Evolutionary conservation across 2,888 invertebrate species (phyloP).

Genomic region (Latrodectus hesperus): DNA sequence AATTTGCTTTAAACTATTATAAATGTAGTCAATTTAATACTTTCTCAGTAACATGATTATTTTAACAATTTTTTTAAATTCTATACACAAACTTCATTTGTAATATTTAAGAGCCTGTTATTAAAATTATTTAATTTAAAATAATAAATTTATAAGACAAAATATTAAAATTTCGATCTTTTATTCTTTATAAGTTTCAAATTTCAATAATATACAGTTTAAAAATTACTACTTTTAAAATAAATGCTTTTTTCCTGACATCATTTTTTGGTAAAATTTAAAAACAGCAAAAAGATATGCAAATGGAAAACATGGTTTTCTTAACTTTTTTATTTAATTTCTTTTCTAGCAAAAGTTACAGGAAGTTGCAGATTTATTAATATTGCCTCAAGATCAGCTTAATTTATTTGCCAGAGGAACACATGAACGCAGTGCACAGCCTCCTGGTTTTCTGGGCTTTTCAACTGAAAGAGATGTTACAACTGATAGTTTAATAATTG

Average conservation of each 20-base stretch:
- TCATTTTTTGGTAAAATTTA: slow-evolving; percentile 5
- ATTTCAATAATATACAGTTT: too few species aligned
- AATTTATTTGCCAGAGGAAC: slow-evolving; percentile 37
- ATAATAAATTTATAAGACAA: too few species aligned
- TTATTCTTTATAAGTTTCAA: too few species aligned
- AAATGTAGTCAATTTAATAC: too few species aligned
- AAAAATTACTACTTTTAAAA: background rate
- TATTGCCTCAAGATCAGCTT: slow-evolving; percentile 21
- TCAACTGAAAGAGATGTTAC: slow-evolving; percentile 73
- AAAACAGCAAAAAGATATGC: slow-evolving; percentile 83
- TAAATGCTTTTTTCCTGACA: background rate
- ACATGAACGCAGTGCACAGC: slow-evolving; percentile 49
- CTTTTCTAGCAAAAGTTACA: slow-evolving; percentile 58
- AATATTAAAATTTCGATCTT: too few species aligned
- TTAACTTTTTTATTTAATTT: background rate
- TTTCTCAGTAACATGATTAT: too few species aligned
- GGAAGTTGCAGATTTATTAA: slow-evolving; percentile 59
- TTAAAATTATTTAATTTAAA: too few species aligned
- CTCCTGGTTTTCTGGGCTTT: slow-evolving; percentile 45
- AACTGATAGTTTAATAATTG: slow-evolving; percentile 82
- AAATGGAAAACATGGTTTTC: slow-evolving; percentile 77
- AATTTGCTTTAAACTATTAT: too few species aligned
- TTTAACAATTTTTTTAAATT: too few species aligned
- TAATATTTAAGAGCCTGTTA: too few species aligned
- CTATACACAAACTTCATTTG: too few species aligned